Percentiles rank a stretch among this genome's conserved stretches.
Evolutionary conservation across 92 coral and sea anemone species (phyloP).

Genomic region (Galaxea fascicularis): DNA sequence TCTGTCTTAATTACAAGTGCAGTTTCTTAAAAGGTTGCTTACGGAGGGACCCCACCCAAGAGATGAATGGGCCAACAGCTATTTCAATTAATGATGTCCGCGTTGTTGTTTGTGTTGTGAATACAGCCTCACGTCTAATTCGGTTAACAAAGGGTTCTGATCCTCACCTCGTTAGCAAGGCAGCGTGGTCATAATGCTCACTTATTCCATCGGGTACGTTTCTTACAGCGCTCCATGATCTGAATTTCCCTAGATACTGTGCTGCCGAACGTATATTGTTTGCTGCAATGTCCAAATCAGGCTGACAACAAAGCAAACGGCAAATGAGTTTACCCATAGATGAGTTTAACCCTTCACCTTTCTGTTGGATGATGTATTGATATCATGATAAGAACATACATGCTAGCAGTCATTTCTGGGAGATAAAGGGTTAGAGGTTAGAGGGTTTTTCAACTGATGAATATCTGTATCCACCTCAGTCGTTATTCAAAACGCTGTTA

Average conservation of each 20-base stretch:
- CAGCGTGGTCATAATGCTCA: constrained; percentile 79
- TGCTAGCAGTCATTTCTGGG: no score
- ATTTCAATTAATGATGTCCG: no score
- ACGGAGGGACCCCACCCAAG: no score
- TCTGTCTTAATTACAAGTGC: no score
- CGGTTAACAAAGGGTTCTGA: not conserved
- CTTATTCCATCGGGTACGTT: constrained; percentile 57
- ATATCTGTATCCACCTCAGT: not conserved
- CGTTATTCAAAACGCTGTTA: no score
- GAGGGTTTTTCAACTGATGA: not conserved
- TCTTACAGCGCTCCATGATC: constrained; percentile 55
- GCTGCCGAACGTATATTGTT: constrained; percentile 60
- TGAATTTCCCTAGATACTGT: constrained; percentile 41
- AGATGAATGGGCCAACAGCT: no score
- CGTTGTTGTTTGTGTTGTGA: no score
- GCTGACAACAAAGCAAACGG: constrained; percentile 29
- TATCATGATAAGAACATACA: no score
- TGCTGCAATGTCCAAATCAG: constrained; percentile 68
- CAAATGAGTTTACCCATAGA: not conserved
- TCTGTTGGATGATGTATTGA: not conserved
- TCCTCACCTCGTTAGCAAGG: constrained; percentile 64
- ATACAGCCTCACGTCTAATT: no score
- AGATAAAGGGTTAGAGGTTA: no score
- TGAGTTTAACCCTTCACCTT: not conserved
- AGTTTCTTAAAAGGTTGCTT: no score